Conservation (phyloP, 1,140 invertebrate species). For the Halictus rubicundus region DNA sequence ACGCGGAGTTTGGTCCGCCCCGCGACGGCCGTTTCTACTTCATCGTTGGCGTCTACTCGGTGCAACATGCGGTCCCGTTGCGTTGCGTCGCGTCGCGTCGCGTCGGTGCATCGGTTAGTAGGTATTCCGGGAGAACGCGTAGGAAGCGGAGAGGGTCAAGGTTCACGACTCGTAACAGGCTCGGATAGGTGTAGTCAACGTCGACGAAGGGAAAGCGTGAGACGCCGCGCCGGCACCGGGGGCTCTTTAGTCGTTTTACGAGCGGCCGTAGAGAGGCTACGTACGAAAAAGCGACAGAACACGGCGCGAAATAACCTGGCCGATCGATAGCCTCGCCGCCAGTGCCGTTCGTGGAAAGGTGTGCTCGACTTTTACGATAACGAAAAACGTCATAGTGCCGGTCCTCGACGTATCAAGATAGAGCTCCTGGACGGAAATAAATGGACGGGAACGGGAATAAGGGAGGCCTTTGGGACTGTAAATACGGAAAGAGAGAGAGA, state of each 20-base stretch:
- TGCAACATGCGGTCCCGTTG: neutral
- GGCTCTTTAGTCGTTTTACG: neutral
- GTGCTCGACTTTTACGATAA: no score
- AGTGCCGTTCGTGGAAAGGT: neutral
- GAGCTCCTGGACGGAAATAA: slow-evolving; percentile 11
- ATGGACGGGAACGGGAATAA: slow-evolving; percentile 3
- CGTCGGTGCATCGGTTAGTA: slow-evolving; percentile 28
- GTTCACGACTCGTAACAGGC: slow-evolving; percentile 15
- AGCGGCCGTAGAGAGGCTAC: neutral
- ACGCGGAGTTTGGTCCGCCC: no score
- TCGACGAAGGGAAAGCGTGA: slow-evolving; percentile 8
- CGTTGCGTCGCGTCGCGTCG: slow-evolving; percentile 2
- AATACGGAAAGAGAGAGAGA: neutral
- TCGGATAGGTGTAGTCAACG: neutral
- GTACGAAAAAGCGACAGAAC: neutral
- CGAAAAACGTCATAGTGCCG: no score
- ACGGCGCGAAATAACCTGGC: neutral
- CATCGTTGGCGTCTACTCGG: neutral
- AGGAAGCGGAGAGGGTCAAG: slow-evolving; percentile 35
- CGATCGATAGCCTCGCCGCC: slow-evolving; percentile 5
- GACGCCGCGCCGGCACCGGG: neutral
- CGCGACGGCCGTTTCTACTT: neutral
- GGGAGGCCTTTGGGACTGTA: neutral
- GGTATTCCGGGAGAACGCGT: no score
- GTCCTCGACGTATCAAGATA: no score